phyloP scores from a whole-genome alignment of 2,113 vertebrate species.

The Oceanodroma tethys region DNA sequence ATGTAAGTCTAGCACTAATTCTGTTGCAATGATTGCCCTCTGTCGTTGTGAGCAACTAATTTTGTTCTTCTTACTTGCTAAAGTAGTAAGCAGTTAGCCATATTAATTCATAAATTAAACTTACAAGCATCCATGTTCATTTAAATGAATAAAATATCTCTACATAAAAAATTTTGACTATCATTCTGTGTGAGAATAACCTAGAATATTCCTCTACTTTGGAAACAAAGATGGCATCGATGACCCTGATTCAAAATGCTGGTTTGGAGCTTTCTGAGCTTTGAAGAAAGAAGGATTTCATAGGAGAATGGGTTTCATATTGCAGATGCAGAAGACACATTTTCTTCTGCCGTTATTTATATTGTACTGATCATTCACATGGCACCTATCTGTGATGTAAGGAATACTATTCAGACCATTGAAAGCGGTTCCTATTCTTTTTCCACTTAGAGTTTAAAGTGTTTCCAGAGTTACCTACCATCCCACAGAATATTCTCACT shows the following conservation, averaged over 20 bases:
- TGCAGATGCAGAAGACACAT: not conserved
- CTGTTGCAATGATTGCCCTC: not conserved
- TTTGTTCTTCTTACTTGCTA: not conserved
- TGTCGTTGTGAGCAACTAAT: not conserved
- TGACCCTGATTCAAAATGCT: not conserved
- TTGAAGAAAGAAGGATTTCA: not conserved
- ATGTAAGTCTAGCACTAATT: not conserved
- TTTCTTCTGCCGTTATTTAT: not conserved
- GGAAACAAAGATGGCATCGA: not conserved
- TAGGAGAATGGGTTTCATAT: not conserved
- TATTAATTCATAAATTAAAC: not conserved
- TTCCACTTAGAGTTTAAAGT: not conserved
- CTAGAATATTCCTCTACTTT: not conserved
- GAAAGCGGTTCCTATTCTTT: not conserved
- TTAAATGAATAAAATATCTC: not conserved
- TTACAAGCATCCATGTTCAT: not conserved
- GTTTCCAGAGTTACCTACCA: not conserved
- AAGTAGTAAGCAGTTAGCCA: not conserved
- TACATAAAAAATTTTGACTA: not conserved
- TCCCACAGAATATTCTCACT: not conserved
- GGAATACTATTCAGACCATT: not conserved
- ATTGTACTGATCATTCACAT: not conserved
- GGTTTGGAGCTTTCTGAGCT: not conserved
- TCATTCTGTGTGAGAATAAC: not conserved
- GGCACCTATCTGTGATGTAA: not conserved